Conservation (phyloP, 2,113 vertebrate genomes). For the Girardinichthys multiradiatus region DNA sequence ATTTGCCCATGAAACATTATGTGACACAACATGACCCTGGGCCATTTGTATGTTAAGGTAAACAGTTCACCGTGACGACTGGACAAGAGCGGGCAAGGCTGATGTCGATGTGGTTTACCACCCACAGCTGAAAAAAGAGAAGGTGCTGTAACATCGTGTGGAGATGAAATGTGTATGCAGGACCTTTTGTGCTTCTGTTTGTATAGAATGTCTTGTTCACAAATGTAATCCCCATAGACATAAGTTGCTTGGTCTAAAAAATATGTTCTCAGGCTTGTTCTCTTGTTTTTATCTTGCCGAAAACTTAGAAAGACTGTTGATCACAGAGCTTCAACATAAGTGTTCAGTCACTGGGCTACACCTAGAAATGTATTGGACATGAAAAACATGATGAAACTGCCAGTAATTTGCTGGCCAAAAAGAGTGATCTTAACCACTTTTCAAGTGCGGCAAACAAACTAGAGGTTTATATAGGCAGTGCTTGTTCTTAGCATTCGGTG, state of each 20-base stretch:
- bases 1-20: constrained; percentile 77
- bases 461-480: not conserved
- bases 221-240: constrained; percentile 72
- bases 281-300: constrained; percentile 43
- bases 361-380: too few relatives aligned
- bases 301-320: constrained; percentile 41
- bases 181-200: constrained; percentile 1
- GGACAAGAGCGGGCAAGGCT: constrained; percentile 71
- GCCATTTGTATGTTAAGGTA: constrained; percentile 76
- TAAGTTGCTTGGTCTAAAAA: constrained; percentile 63
- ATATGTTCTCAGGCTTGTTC: constrained; percentile 59
- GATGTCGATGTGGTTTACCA: constrained; percentile 72
- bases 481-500: not conserved
- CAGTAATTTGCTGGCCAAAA: too few relatives aligned
- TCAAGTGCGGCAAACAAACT: too few relatives aligned
- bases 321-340: constrained; percentile 32
- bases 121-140: constrained; percentile 54
- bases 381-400: too few relatives aligned
- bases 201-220: constrained; percentile 56
- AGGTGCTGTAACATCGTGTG: constrained; percentile 54
- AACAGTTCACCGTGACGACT: constrained; percentile 75
- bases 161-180: constrained; percentile 26
- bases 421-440: not conserved
- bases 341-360: constrained; percentile 21
- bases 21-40: constrained; percentile 74